Base-by-base conservation (phyloP, 2,797 vertebrate genomes). In the Vipera latastei region DNA sequence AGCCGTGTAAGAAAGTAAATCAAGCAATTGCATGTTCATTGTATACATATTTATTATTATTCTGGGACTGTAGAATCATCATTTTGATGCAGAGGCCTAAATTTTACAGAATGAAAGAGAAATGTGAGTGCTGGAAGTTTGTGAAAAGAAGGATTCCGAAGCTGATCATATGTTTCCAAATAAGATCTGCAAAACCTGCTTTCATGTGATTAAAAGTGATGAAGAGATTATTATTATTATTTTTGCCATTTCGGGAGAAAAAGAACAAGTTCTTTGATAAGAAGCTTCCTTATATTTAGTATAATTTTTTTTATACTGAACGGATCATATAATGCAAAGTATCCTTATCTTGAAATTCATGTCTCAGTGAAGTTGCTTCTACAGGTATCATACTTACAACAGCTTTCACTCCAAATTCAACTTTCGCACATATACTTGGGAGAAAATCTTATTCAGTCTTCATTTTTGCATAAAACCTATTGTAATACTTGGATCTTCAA, bases 1-100 rank as follows among this genome's bases (percentile, higher is more conserved):
- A 44, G 89, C 44, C 87, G 90, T 96, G 87, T 88, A 44, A 95
- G 95, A 93, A 93, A 95, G 44, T 53, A 90, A 94, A 78, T 55
- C 26, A 90, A 51, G 4, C 92, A 95, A 88, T 1, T 92, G 22
- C 11, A 65, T 22, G 11, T 95, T 69, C 55, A 93, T 95, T 94
- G 90, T 28, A 26, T 25, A 60, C 20, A 60, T 25, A 60, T 25
- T 7, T 60, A 16, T 92, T 89, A 60, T 73, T 86, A 94, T 93
- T 92, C 96, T 94, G 94, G 92, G 89, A 94, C 93, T 94, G 91
- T 93, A 93, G 83, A 92, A 95, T 94, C 93, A 61, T 91, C 6
- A 83, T 92, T 60, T 91, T 86, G 32, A 63, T 55, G 2, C 32
- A 61, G 86, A 0, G 0, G 0, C 51, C 88, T 86, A 95, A 90